phyloP scores from a whole-genome alignment of 2,888 invertebrate genomes.

The Boloria euphrosyne region DNA sequence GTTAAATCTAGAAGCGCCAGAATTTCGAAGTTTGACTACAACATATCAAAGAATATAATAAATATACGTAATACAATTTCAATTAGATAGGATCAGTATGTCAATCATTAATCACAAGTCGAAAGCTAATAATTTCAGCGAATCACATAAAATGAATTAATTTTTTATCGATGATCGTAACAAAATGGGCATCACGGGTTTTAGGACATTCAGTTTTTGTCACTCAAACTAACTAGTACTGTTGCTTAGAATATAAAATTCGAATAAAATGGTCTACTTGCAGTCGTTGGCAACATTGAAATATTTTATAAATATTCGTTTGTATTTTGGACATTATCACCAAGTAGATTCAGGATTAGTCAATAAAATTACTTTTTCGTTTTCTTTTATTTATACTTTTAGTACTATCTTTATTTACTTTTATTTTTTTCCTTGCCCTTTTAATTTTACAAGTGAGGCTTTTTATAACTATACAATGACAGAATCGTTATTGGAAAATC shows the following conservation, averaged over 20 bases:
- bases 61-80: background rate
- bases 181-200: background rate
- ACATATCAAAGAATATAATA: background rate
- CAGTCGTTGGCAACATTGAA: background rate
- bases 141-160: slow-evolving; percentile 4
- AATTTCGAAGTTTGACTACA: too few species aligned
- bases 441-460: slow-evolving; percentile 1
- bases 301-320: background rate
- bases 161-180: background rate
- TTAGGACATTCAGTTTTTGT: too few species aligned
- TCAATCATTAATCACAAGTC: background rate
- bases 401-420: background rate
- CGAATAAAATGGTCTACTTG: background rate
- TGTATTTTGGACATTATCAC: slow-evolving; percentile 15
- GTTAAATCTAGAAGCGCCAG: too few species aligned
- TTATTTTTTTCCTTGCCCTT: background rate
- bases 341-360: background rate
- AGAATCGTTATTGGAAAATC: background rate
- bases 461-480: background rate
- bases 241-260: background rate
- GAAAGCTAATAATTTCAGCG: slow-evolving; percentile 7
- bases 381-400: background rate
- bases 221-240: background rate
- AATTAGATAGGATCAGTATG: background rate
- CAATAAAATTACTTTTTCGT: slow-evolving; percentile 5